Base-by-base conservation (phyloP, 2,797 vertebrate species). In the Enoplosus armatus region DNA sequence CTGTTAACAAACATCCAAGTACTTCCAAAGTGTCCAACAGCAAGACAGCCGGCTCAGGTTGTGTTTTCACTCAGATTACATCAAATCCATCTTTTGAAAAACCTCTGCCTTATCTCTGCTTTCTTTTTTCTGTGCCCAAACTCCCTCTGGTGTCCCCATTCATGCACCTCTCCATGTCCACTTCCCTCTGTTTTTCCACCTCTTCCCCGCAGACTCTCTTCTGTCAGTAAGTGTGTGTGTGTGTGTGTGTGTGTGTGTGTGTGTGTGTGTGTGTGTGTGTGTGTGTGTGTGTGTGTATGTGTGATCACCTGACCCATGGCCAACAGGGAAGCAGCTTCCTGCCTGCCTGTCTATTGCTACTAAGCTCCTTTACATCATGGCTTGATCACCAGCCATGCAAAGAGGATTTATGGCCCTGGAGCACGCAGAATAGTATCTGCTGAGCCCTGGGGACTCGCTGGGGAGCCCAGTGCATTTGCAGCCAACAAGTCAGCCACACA, bases 311-410 rank as follows among this genome's bases (percentile, higher is more conserved):
- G 93, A 93, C 83, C 72, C 64, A 64, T 24, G 63, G 77, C 77
- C 85, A 85, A 90, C 90, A 62, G 78, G 33, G 77, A 75, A 80
- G 83, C 81, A 65, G 85, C 78, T 80, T 90, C 87, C 78, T 77
- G 75, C 82, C 83, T 72, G 86, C 33, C 82, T 77, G 91, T 88
- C 92, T 91, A 61, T 87, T 79, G 87, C 82, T 80, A 67, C 84
- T 95, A 95, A 96, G 93, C 94, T 94, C 85, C 91, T 94, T 93
- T 95, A 93, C 94, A 93, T 93, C 93, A 91, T 55, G 88, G 85
- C 89, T 86, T 93, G 92, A 92, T 93, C 90, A 87, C 85, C 81
- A 82, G 88, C 92, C 89, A 90, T 84, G 93, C 87, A 95, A 96
- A 95, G 93, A 95, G 94, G 95, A 95, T 95, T 96, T 94, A 89